Percentiles rank a stretch among this genome's conserved stretches.
Conservation (phyloP, 1,140 invertebrate genomes). For the Caenorhabditis elegans region WBcel235 BX284604.4:17409001-17409500, state of each 20-base stretch:
- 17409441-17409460: conserved; percentile 63
- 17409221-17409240: conserved; percentile 63
- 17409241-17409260: conserved; percentile 62
- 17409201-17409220: conserved; percentile 52
- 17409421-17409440: conserved; percentile 63
- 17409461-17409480: conserved; percentile 65
- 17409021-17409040: conserved; percentile 63
- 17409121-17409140: conserved; percentile 63
- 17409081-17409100: conserved; percentile 57
- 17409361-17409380: conserved; percentile 69
- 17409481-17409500: conserved; percentile 64
- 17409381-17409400: conserved; percentile 69
- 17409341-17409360: conserved; percentile 69
- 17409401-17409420: conserved; percentile 62
- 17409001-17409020: conserved; percentile 56
- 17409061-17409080: conserved; percentile 31
- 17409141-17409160: conserved; percentile 62
- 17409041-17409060: conserved; percentile 44
- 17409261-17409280: conserved; percentile 63
- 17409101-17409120: background rate
- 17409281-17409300: conserved; percentile 54
- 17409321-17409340: conserved; percentile 51
- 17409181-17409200: conserved; percentile 59
- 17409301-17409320: conserved; percentile 49
- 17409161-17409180: conserved; percentile 64